Conservation (phyloP, 2,113 vertebrate genomes). For the Morone chrysops region DNA sequence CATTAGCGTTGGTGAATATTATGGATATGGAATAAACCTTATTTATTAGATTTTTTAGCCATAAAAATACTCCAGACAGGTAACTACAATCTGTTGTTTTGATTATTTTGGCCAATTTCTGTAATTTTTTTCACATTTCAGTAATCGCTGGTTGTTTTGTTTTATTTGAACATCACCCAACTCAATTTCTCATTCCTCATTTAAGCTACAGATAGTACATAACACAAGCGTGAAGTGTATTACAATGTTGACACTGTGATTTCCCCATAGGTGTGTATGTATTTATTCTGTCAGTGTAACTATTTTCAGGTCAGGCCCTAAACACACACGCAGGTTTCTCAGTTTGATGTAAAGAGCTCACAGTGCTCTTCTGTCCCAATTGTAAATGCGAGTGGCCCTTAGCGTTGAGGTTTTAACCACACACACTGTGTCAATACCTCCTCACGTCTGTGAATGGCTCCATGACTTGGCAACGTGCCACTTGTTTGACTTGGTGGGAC, state of each 20-base stretch:
- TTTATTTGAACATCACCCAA: too few relatives aligned
- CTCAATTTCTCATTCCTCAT: not conserved
- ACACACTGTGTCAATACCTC: conserved; percentile 75
- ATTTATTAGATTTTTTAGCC: too few relatives aligned
- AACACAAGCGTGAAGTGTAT: not conserved
- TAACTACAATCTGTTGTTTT: too few relatives aligned
- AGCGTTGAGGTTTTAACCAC: conserved; percentile 60
- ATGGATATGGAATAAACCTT: not conserved
- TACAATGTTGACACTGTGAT: not conserved
- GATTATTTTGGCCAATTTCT: too few relatives aligned
- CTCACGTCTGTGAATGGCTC: conserved; percentile 73
- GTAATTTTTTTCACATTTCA: too few relatives aligned
- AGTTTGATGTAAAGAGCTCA: conserved; percentile 54
- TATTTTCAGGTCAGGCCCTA: conserved; percentile 39
- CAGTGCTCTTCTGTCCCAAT: conserved; percentile 52
- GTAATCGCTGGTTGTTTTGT: too few relatives aligned
- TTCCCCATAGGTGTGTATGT: conserved; percentile 14
- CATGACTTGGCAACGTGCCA: conserved; percentile 79
- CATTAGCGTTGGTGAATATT: not conserved
- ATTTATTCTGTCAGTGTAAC: conserved; percentile 45
- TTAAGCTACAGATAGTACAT: not conserved
- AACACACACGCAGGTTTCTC: conserved; percentile 52
- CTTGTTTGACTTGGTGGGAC: conserved; percentile 84
- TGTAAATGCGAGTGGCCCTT: conserved; percentile 60
- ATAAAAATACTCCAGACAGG: too few relatives aligned